Evolutionary conservation across 2,113 vertebrate genomes (phyloP), one percentile per base, ranked within the genome.

Genomic region (Amazona vittata): DNA sequence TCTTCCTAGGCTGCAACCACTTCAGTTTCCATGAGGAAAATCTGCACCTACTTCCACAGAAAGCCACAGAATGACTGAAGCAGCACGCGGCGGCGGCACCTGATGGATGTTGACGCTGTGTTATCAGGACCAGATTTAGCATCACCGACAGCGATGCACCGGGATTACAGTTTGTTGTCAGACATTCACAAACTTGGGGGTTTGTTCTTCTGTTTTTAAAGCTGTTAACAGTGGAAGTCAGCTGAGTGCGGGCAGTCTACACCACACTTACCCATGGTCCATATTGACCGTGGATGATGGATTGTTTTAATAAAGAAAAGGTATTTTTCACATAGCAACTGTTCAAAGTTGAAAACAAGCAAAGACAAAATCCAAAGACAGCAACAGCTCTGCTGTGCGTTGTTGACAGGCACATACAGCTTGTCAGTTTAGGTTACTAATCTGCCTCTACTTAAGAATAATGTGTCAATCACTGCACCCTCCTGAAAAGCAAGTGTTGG

Each of bases 41-140:
- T 99, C 96, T 99, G 99, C 75, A 98, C 98, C 0, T 99, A 99
- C 96, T 99, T 99, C 91, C 97, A 97, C 21, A 98, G 97, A 96
- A 98, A 96, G 69, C 93, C 97, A 76, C 96, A 97, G 74, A 98
- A 98, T 5, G 95, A 97, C 88, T 98, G 95, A 97, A 95, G 85
- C 22, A 9, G 75, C 21, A 1, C 50, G 90, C 2, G 0, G 94
- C 3, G 5, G 76, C n/a, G 96, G 83, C 73, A 79, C 92, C 76
- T 65, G 53, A 53, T 26, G 52, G 78, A 63, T 90, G 60, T 39
- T 65, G 77, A 60, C 20, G 10, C 71, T 10, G 25, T 37, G 52
- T 15, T 92, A 69, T 28, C 52, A 50, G 68, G 52, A 90, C n/a
- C 67, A 87, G 93, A 85, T 70, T 93, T 83, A 73, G 82, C 33